Conservation (phyloP, 2,888 invertebrate genomes). For the Morpho helenor region DNA sequence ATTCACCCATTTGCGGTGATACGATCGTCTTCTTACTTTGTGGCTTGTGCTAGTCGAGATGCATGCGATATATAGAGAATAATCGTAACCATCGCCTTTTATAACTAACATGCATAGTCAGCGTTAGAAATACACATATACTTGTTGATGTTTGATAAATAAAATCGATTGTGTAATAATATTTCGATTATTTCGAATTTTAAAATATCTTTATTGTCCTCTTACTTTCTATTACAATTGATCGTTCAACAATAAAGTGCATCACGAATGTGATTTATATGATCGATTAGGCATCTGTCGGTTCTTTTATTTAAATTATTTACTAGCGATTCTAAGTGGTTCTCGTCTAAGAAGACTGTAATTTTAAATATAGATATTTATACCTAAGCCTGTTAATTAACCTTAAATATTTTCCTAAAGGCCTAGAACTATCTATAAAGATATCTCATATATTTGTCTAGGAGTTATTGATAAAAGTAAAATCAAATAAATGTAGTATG, state of each 20-base stretch:
- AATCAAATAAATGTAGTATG: background rate
- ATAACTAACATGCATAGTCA: constrained; percentile 7
- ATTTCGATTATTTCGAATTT: background rate
- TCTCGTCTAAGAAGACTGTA: too few relatives aligned
- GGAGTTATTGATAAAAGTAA: background rate
- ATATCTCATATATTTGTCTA: background rate
- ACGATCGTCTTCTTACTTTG: constrained; percentile 24
- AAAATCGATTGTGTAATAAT: background rate
- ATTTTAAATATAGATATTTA: too few relatives aligned
- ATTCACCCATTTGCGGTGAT: constrained; percentile 31
- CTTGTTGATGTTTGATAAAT: background rate
- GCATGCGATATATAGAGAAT: constrained; percentile 11
- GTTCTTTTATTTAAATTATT: too few relatives aligned
- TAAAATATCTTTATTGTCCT: too few relatives aligned
- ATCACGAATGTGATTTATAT: too few relatives aligned
- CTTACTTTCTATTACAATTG: too few relatives aligned
- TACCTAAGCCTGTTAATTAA: too few relatives aligned
- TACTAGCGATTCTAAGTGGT: too few relatives aligned
- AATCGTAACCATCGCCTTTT: constrained; percentile 6
- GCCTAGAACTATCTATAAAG: too few relatives aligned
- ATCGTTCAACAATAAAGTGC: too few relatives aligned
- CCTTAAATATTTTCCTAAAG: too few relatives aligned
- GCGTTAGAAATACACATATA: background rate
- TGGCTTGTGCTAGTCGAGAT: constrained; percentile 7
- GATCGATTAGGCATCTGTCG: too few relatives aligned